phyloP scores from a whole-genome alignment of 1,140 invertebrate genomes.

The Drosophila kurseongensis region DNA sequence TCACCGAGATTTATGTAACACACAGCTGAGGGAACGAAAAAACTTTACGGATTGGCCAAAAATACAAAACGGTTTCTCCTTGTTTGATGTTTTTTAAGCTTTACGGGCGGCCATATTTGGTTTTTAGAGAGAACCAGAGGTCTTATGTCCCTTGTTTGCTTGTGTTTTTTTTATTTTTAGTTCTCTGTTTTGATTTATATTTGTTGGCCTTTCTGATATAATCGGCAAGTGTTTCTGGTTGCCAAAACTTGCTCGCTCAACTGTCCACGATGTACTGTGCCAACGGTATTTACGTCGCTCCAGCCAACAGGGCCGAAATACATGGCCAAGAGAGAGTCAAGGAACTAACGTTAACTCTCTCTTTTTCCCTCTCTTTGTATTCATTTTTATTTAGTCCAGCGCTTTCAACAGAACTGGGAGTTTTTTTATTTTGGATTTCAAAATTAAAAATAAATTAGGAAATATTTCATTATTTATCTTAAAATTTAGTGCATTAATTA shows the following conservation, averaged over 20 bases:
- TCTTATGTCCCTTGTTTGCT: constrained; percentile 5
- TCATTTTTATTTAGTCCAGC: constrained; percentile 12
- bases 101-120: constrained; percentile 48
- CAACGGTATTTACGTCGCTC: constrained; percentile 72
- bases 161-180: constrained; percentile 10
- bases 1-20: constrained; percentile 74
- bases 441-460: neutral
- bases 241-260: constrained; percentile 72
- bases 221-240: constrained; percentile 26
- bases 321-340: constrained; percentile 20
- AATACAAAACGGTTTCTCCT: constrained; percentile 18
- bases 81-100: constrained; percentile 11
- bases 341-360: constrained; percentile 8
- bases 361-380: neutral
- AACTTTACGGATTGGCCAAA: constrained; percentile 20
- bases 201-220: constrained; percentile 25
- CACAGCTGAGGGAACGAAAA: constrained; percentile 53
- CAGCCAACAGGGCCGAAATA: constrained; percentile 27
- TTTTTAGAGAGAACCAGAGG: constrained; percentile 1
- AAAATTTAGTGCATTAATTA: neutral
- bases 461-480: neutral
- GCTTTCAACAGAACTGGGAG: constrained; percentile 1
- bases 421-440: neutral
- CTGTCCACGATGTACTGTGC: constrained; percentile 75
- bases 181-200: constrained; percentile 43